phyloP scores from a whole-genome alignment of 2,113 vertebrate species.

The Hemiscyllium ocellatum region DNA sequence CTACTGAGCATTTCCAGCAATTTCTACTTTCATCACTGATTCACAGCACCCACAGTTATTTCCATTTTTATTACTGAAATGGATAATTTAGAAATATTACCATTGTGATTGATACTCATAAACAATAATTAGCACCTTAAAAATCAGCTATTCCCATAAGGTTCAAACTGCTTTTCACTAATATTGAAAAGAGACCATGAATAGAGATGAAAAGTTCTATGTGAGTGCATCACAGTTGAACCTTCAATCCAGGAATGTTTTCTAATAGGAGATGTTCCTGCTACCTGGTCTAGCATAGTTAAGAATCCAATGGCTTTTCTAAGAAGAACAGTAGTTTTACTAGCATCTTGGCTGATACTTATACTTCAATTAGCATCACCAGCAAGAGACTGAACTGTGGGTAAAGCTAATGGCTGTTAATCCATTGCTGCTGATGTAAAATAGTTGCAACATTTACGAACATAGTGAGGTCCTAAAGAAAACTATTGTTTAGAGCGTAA shows the following conservation, averaged over 20 bases:
- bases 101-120: neutral
- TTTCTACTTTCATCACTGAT: no score
- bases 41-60: no score
- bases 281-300: neutral
- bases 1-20: no score
- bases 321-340: neutral
- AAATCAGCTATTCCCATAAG: neutral
- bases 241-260: neutral
- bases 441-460: neutral
- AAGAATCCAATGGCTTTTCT: neutral
- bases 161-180: neutral
- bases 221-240: neutral
- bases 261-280: neutral
- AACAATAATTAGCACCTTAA: neutral
- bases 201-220: neutral
- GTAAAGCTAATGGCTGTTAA: neutral
- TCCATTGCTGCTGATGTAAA: neutral
- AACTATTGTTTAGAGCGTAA: neutral
- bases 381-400: neutral
- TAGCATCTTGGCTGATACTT: neutral
- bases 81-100: neutral
- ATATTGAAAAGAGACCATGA: neutral
- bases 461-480: neutral
- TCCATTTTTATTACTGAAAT: neutral
- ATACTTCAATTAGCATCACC: neutral